Base-by-base conservation (phyloP, 2,888 invertebrate species). In the Chelonus formosanus region DNA sequence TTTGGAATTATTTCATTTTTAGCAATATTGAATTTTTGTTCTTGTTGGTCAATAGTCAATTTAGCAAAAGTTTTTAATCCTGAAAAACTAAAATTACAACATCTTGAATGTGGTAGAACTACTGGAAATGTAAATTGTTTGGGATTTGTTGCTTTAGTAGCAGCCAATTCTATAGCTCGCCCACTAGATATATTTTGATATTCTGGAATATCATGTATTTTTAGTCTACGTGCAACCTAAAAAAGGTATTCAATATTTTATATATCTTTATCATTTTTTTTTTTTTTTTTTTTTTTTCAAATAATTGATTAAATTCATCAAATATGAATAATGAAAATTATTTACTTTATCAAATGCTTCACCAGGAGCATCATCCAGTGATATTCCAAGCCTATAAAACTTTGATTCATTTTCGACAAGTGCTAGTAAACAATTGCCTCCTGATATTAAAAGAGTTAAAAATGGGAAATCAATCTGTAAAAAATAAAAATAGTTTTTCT, bases 1-100 rank as follows among this genome's bases (percentile, higher is more conserved):
- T 90, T 89, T 8, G 93, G 92, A 72, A 97, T 89, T 10, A 94
- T 84, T 61, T 86, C 88, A 84, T 92, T 92, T 8, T 90, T 91
- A 20, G 86, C 85, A 20, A 90, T 76, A 84, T 86, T 84, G 80
- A 89, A 85, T 73, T 87, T 83, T 40, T 73, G 74, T 82, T 95
- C 94, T 77, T 90, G 88, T 48, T 78, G 75, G 2, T 84, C 70
- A 48, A 93, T 87, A 67, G 88, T 85, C 2, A 84, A 82, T 36
- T 85, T 77, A 5, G 89, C 85, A 61, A 86, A 88, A 80, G 90
- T 90, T 80, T 92, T 92, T 2, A 94, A 80, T 0, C 97, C 97
- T 71, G 95, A 87, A 82, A 97, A 94, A 84, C 96, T 96, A 80
- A 98, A 98, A 84, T 94, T 92, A 80, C 98, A 98, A 81, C 96